Evolutionary conservation across 2,113 vertebrate genomes (phyloP).

Genomic region (Tinamus guttatus): DNA sequence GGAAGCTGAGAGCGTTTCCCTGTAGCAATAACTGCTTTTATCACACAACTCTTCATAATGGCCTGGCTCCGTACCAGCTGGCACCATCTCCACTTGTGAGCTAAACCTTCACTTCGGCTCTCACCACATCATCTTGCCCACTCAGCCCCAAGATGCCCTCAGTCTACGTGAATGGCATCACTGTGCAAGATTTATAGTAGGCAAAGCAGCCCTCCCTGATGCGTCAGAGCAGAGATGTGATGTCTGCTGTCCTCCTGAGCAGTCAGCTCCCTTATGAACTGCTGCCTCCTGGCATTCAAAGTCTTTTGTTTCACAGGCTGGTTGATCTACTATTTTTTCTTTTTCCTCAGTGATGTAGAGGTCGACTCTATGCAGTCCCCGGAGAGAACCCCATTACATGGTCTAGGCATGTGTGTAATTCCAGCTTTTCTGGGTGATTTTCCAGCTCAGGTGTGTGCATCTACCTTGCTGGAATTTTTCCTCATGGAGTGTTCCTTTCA

Average conservation of each 20-base stretch:
- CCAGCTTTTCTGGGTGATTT: neutral
- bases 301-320: accelerated
- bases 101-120: neutral
- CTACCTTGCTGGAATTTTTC: neutral
- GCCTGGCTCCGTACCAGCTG: constrained; percentile 19
- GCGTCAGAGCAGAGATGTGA: neutral
- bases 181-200: neutral
- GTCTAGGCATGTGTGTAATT: neutral
- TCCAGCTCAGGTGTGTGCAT: accelerated
- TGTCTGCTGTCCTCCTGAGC: neutral
- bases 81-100: neutral
- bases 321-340: neutral
- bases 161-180: neutral
- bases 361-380: neutral
- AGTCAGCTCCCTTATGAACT: neutral
- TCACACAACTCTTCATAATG: neutral
- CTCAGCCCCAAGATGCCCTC: neutral
- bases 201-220: neutral
- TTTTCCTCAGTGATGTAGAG: neutral
- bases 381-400: accelerated
- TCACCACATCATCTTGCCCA: neutral
- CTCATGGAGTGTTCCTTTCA: neutral
- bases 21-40: neutral
- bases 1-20: neutral
- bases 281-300: neutral